phyloP scores from a whole-genome alignment of 2,888 invertebrate genomes.

The Leuctra nigra region DNA sequence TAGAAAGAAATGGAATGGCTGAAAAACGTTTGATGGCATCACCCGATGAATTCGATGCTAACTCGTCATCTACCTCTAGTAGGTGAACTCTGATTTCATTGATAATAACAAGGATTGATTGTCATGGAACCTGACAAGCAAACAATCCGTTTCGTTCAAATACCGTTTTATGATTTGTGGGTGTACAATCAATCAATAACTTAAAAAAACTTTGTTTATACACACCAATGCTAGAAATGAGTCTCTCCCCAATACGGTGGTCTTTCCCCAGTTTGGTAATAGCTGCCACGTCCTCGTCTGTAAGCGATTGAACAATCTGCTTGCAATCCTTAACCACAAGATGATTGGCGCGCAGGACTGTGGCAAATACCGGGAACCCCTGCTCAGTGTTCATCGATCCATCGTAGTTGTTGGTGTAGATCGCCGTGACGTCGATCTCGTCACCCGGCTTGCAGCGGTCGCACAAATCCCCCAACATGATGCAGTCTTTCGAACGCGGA shows the following conservation, averaged over 20 bases:
- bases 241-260: constrained; percentile 79
- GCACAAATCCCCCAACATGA: constrained; percentile 89
- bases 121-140: too few relatives aligned
- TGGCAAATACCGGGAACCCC: constrained; percentile 97
- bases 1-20: too few relatives aligned
- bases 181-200: too few relatives aligned
- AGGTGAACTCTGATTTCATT: too few relatives aligned
- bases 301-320: constrained; percentile 84
- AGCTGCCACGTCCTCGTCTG: constrained; percentile 90
- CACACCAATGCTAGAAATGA: constrained; percentile 78
- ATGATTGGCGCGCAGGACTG: constrained; percentile 94
- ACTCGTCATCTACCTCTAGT: too few relatives aligned
- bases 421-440: constrained; percentile 90
- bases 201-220: too few relatives aligned
- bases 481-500: constrained; percentile 95
- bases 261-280: constrained; percentile 84
- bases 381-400: constrained; percentile 92
- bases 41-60: too few relatives aligned
- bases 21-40: too few relatives aligned
- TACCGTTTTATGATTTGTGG: too few relatives aligned
- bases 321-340: constrained; percentile 91
- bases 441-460: constrained; percentile 98
- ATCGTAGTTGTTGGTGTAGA: constrained; percentile 97
- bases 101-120: too few relatives aligned
- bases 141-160: too few relatives aligned